Conservation (phyloP, 2,113 vertebrate species). For the Gavialis gangeticus region DNA sequence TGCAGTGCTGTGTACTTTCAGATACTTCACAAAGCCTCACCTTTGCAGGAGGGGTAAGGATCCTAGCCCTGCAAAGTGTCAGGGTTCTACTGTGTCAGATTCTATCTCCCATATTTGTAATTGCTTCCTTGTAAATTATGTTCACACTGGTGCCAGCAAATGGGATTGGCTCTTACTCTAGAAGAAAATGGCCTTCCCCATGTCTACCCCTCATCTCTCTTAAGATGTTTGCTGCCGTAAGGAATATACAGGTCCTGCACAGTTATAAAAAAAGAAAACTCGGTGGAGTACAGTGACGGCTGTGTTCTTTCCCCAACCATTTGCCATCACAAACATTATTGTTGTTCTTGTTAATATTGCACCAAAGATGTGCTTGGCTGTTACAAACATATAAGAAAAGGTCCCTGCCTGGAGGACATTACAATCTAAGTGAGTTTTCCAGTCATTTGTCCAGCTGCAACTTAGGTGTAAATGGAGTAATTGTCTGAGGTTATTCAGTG, state of each 20-base stretch:
- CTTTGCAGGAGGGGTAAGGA: too few species aligned
- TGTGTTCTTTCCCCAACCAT: not conserved
- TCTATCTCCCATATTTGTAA: too few species aligned
- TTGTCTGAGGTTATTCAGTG: rapidly evolving
- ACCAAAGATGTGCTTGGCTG: rapidly evolving
- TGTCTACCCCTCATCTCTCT: not conserved
- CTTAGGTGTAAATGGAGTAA: not conserved
- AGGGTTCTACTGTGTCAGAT: too few species aligned
- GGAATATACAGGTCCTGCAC: too few species aligned
- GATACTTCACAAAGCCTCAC: not conserved
- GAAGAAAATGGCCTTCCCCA: not conserved
- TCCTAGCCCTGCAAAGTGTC: too few species aligned
- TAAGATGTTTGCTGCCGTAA: not conserved
- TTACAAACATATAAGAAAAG: not conserved
- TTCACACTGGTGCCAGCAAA: not conserved
- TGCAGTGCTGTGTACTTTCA: not conserved
- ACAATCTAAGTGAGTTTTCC: not conserved
- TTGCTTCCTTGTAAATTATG: not conserved
- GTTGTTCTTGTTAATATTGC: rapidly evolving
- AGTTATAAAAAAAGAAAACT: not conserved
- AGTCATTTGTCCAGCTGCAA: too few species aligned
- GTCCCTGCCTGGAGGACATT: rapidly evolving
- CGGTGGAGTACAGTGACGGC: not conserved
- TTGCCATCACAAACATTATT: rapidly evolving
- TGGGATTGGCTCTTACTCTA: not conserved